These are phyloP conservation scores for Argyra leucocephala DNA, from an alignment of 2,888 invertebrate species.

Conservation along the genomic window DNA sequence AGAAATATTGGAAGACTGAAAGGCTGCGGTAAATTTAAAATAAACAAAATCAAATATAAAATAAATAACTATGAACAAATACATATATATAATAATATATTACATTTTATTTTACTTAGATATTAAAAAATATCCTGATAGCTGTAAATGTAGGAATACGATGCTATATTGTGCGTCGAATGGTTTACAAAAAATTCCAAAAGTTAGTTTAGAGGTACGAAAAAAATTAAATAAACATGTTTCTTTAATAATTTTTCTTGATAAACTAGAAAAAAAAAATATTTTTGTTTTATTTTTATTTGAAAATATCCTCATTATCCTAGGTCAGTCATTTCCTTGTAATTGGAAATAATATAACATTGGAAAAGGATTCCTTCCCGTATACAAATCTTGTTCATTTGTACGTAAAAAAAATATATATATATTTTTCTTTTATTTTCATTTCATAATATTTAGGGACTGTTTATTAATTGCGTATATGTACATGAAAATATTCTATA, in stretches of 20 bases:
- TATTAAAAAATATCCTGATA: slow-evolving; percentile 39
- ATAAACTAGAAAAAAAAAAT: not conserved
- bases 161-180: slow-evolving; percentile 19
- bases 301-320: not conserved
- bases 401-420: slow-evolving; percentile 14
- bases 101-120: no score
- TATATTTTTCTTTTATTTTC: no score
- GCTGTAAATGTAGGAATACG: slow-evolving; percentile 31
- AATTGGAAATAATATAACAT: slow-evolving; percentile 35
- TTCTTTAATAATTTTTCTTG: no score
- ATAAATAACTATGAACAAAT: no score
- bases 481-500: no score
- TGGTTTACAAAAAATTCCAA: slow-evolving; percentile 18
- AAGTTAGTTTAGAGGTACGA: slow-evolving; percentile 20
- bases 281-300: no score
- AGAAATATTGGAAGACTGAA: slow-evolving; percentile 16
- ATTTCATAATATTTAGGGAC: no score
- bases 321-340: slow-evolving; percentile 37
- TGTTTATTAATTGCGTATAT: no score
- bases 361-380: slow-evolving; percentile 34
- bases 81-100: no score
- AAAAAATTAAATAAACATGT: not conserved
- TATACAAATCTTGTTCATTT: slow-evolving; percentile 20
- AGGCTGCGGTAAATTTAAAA: not conserved
- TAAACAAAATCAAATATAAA: no score